Evolutionary conservation across 2,888 invertebrate species (phyloP), one percentile per base, ranked within the genome.

Genomic region (Schrankia costaestrigalis): DNA sequence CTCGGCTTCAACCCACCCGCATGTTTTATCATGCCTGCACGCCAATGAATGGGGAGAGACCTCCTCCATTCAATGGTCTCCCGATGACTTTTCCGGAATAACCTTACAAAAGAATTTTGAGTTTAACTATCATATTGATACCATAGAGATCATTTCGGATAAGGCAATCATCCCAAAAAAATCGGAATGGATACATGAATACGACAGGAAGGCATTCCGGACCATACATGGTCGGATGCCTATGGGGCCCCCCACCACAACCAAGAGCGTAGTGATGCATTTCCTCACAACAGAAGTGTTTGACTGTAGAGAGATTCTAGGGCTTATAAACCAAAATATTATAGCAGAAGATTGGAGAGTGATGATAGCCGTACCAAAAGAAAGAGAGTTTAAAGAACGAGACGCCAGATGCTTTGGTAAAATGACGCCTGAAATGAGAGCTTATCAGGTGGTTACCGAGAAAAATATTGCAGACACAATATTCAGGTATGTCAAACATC

Each of bases 361-460:
- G 3, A 23, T 23, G 23, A 4, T 10, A 3, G 23, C 23, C 2
- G 23, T 23, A 9, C 11, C 23, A 2, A 9, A 11, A 10, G 11
- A 11, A 11, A 9, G 23, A 11, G 23, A 23, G 23, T 23, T 23
- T 7, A 23, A 23, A 11, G 23, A 23, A n/a, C 3, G 4, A 4
- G 23, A 23, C 23, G 23, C 11, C 3, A 2, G 21, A 7, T 21
- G 29, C n/a, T 29, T 21, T 5, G 22, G 29, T 2, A 29, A 29
- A 10, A 19, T 29, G 11, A 29, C 29, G 7, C 29, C 22, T 3
- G 29, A 29, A 12, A 29, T 29, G 19, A 10, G 29, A 11, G 19
- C 22, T 2, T 29, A 29, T 21, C 29, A 29, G 17, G 29, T 29
- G 10, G 29, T 29, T 3, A 29, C 29, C 13, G 29, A 29, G 9